Percentiles rank a stretch among this genome's conserved stretches.
These are phyloP conservation scores for Latrodectus elegans DNA, from an alignment of 2,888 invertebrate genomes.

Conservation along the genomic window DNA sequence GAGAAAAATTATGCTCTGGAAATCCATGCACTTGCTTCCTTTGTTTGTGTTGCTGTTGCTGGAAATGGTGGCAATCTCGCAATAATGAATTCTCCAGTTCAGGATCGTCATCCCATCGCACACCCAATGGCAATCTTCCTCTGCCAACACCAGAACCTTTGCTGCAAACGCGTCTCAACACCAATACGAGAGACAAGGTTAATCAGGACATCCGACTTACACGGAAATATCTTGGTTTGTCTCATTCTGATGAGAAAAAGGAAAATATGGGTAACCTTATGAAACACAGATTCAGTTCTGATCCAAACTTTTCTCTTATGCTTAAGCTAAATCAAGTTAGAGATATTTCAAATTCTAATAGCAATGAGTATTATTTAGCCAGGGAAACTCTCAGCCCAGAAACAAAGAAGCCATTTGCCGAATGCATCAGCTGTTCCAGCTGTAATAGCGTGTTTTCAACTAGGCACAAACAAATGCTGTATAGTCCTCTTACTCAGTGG, in stretches of 20 bases:
- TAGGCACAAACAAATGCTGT: conserved; percentile 10
- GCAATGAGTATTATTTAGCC: conserved; percentile 24
- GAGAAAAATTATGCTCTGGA: conserved; percentile 69
- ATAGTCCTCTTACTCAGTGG: neutral
- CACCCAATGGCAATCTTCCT: neutral
- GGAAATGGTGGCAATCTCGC: conserved; percentile 23
- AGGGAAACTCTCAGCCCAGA: neutral
- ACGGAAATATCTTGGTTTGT: conserved; percentile 8
- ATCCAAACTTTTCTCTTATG: conserved; percentile 40
- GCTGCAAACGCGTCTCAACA: neutral
- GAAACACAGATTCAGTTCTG: conserved; percentile 22
- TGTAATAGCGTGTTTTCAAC: conserved; percentile 35
- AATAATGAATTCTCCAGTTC: conserved; percentile 14
- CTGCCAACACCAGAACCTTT: neutral
- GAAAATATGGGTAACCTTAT: neutral
- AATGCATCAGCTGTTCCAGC: conserved; percentile 28
- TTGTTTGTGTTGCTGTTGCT: conserved; percentile 58
- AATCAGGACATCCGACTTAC: neutral
- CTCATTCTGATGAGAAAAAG: conserved; percentile 21
- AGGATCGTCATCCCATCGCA: conserved; percentile 22
- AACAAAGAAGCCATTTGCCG: neutral
- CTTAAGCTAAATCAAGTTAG: neutral
- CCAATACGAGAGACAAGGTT: neutral
- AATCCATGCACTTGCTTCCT: conserved; percentile 35
- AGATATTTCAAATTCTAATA: conserved; percentile 10